A percentile compares a stretch with the other conserved stretches of the same genome.
phyloP scores from a whole-genome alignment of 1,140 invertebrate species.

The Cherax quadricarinatus region DNA sequence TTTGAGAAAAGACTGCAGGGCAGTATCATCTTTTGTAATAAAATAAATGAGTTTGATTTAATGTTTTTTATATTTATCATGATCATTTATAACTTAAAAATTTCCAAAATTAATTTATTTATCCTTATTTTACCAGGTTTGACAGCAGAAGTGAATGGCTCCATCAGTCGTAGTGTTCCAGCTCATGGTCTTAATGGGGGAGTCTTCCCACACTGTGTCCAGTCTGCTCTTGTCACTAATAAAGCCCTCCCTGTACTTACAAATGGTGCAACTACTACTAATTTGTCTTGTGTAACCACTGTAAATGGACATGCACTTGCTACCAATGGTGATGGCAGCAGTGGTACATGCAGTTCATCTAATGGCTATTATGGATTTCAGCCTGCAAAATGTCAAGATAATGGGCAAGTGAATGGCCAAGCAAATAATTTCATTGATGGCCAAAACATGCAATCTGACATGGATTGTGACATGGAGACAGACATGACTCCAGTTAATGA shows the following conservation, averaged over 20 bases:
- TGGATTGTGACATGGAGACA: slow-evolving; percentile 56
- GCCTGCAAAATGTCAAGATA: slow-evolving; percentile 4
- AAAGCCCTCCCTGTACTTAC: background rate
- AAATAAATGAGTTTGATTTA: no score
- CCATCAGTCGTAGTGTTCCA: slow-evolving; percentile 49
- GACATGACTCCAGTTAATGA: slow-evolving; percentile 28
- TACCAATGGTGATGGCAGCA: background rate
- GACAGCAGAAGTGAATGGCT: slow-evolving; percentile 6
- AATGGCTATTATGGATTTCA: slow-evolving; percentile 68
- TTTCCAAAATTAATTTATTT: background rate
- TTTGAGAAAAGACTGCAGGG: no score
- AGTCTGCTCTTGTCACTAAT: slow-evolving; percentile 36
- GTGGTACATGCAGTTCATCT: slow-evolving; percentile 47
- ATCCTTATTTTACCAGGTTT: background rate
- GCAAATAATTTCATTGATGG: background rate
- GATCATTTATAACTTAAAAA: no score
- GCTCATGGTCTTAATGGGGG: slow-evolving; percentile 62
- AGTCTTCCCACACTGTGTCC: slow-evolving; percentile 46
- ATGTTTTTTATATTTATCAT: no score
- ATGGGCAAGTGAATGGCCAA: slow-evolving; percentile 33
- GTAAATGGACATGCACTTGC: background rate
- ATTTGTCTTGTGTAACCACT: background rate
- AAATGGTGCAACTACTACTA: background rate
- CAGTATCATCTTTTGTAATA: no score
- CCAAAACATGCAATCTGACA: slow-evolving; percentile 16